Percentiles rank a stretch among this genome's conserved stretches.
phyloP scores from a whole-genome alignment of 2,113 vertebrate species.

The Cephalopterus ornatus region DNA sequence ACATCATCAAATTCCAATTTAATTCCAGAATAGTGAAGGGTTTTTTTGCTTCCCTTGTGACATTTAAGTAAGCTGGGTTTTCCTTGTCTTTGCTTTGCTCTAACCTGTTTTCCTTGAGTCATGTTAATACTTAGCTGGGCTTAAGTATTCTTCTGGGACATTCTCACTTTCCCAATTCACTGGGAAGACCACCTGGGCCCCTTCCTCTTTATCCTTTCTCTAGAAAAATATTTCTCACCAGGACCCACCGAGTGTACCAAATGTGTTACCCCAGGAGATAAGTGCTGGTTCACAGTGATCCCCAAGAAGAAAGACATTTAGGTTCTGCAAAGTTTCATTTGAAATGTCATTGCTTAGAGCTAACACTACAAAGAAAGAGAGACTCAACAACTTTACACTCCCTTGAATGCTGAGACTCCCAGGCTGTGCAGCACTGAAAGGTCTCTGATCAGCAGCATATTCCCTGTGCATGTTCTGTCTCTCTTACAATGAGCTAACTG shows the following conservation, averaged over 20 bases:
- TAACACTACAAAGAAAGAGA: neutral
- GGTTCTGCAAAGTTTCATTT: neutral
- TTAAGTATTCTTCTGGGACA: neutral
- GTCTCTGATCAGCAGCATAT: neutral
- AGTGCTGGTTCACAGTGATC: neutral
- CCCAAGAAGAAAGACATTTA: neutral
- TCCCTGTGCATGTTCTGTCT: neutral
- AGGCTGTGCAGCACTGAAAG: no score
- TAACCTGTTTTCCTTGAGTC: neutral
- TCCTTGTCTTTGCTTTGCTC: neutral
- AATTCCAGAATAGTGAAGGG: neutral
- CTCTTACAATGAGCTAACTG: neutral
- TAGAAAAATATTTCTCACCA: neutral
- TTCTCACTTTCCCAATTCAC: neutral
- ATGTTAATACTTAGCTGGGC: neutral
- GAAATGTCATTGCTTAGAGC: neutral
- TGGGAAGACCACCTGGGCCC: neutral
- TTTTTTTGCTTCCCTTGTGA: neutral
- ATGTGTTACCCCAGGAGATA: neutral
- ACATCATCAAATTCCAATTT: neutral
- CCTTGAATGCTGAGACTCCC: neutral
- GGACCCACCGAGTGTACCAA: neutral
- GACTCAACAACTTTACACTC: neutral
- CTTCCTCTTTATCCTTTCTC: neutral
- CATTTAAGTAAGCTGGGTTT: neutral